These are phyloP conservation scores for Maniola hyperantus DNA, from an alignment of 2,888 invertebrate genomes.

Conservation along the genomic window DNA sequence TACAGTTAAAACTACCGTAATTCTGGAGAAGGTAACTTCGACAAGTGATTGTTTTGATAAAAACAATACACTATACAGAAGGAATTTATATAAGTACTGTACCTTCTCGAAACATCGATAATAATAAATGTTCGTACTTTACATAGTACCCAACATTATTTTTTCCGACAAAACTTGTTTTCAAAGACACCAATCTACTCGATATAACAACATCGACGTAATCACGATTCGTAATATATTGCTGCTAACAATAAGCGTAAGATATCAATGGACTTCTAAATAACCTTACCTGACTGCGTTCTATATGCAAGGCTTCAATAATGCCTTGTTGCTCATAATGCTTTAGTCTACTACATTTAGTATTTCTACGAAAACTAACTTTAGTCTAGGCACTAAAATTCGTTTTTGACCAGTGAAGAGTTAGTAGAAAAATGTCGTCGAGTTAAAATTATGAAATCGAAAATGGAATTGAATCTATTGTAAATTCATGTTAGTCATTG, in stretches of 20 bases:
- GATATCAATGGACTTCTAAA: conserved; percentile 8
- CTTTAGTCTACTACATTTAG: background rate
- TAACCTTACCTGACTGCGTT: background rate
- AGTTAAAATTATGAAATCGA: no score
- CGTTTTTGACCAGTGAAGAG: no score
- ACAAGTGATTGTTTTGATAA: background rate
- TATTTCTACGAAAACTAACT: background rate
- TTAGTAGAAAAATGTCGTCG: no score
- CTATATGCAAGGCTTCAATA: background rate
- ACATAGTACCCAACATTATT: conserved; percentile 25
- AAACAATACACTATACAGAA: conserved; percentile 5
- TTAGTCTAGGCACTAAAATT: no score
- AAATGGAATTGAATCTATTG: no score
- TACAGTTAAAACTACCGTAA: conserved; percentile 24
- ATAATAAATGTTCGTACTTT: conserved; percentile 22
- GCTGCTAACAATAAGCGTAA: conserved; percentile 33
- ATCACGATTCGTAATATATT: conserved; percentile 34
- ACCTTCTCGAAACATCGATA: conserved; percentile 27
- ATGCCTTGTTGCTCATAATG: no score
- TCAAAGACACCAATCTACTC: conserved; percentile 27
- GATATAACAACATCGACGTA: conserved; percentile 30
- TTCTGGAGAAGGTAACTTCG: conserved; percentile 22
- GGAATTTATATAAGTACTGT: conserved; percentile 8
- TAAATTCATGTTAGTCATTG: no score
- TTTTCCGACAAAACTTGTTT: conserved; percentile 19